These are phyloP conservation scores for Hypselothyrea guttata DNA, from an alignment of 2,888 invertebrate species.

Conservation along the genomic window DNA sequence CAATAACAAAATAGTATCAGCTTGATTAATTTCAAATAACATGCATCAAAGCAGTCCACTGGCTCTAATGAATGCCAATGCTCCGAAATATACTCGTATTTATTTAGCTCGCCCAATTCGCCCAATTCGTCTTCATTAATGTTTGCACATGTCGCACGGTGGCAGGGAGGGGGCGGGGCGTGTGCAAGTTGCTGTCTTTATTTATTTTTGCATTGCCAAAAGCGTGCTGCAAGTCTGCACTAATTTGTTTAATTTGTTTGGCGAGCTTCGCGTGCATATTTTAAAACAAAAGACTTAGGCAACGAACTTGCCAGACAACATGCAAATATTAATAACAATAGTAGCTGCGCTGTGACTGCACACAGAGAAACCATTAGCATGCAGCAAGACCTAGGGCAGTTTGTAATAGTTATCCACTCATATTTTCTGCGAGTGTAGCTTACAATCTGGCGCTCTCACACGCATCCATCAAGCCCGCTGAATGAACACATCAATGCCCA, in stretches of 20 bases:
- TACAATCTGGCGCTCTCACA: constrained; percentile 31
- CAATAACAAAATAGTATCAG: constrained; percentile 19
- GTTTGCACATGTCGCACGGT: background rate
- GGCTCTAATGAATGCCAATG: constrained; percentile 10
- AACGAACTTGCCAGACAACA: constrained; percentile 47
- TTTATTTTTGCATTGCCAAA: constrained; percentile 39
- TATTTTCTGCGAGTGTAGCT: no score
- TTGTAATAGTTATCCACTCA: no score
- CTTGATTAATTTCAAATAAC: constrained; percentile 65
- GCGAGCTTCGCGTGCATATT: constrained; percentile 8
- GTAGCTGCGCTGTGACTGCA: no score
- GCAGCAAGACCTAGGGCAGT: constrained; percentile 14
- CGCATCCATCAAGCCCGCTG: constrained; percentile 63
- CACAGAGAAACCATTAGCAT: no score
- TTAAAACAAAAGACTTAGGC: constrained; percentile 67
- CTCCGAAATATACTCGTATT: constrained; percentile 6
- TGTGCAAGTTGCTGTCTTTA: constrained; percentile 23
- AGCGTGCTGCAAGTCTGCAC: constrained; percentile 67
- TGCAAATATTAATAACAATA: no score
- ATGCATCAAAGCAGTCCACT: constrained; percentile 19
- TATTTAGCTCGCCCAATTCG: constrained; percentile 18
- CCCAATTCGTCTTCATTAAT: constrained; percentile 50
- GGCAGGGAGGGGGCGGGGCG: constrained; percentile 13
- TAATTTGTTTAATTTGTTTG: constrained; percentile 40
- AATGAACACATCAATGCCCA: constrained; percentile 77